phyloP scores from a whole-genome alignment of 64 coral and sea anemone genomes.

The Trachythela sp. region DNA sequence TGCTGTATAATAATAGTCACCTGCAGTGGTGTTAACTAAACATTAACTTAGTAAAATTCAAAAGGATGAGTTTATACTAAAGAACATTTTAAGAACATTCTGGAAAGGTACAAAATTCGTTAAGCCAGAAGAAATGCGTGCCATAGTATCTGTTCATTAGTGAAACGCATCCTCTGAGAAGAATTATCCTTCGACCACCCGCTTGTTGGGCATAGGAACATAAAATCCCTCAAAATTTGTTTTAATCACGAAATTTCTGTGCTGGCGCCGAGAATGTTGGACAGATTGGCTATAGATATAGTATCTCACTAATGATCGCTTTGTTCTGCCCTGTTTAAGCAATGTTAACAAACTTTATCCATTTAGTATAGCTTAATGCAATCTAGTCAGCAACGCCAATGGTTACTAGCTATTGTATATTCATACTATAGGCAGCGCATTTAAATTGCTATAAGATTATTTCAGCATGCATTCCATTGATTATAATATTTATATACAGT shows the following conservation, averaged over 20 bases:
- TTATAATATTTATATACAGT: too few relatives aligned
- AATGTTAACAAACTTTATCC: not conserved
- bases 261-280: not conserved
- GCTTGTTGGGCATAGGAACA: not conserved
- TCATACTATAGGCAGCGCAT: too few relatives aligned
- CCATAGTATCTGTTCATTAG: not conserved
- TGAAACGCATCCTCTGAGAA: not conserved
- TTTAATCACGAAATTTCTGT: not conserved
- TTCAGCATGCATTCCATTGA: too few relatives aligned
- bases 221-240: not conserved
- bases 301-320: not conserved
- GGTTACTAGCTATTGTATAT: too few relatives aligned
- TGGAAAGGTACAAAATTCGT: not conserved
- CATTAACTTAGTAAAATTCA: not conserved
- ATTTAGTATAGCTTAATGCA: not conserved
- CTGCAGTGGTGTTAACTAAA: not conserved
- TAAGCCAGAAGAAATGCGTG: not conserved
- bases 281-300: not conserved
- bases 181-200: not conserved
- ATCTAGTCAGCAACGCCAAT: too few relatives aligned
- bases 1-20: not conserved
- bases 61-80: not conserved
- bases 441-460: too few relatives aligned
- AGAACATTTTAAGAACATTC: not conserved
- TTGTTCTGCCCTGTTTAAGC: not conserved